Base-by-base conservation (phyloP, 1,140 invertebrate genomes). In the Battus philenor region DNA sequence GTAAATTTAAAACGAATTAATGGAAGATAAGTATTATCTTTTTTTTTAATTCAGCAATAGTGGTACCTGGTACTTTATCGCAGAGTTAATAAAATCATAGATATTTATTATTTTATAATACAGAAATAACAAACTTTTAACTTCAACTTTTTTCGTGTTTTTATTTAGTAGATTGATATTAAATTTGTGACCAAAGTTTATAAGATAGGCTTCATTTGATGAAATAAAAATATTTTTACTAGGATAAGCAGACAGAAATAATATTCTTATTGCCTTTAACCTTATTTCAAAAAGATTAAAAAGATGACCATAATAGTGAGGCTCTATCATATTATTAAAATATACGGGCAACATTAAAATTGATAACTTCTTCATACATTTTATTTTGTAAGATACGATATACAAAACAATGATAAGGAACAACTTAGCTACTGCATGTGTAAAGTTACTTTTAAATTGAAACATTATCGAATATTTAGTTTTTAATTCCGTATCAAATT, bases 41-140 rank as follows among this genome's bases (percentile, higher is more conserved):
- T n/a, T n/a, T n/a, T n/a, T n/a, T n/a, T n/a, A n/a, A n/a, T n/a
- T n/a, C n/a, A n/a, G n/a, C n/a, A n/a, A n/a, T n/a, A 7, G 2
- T 12, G 20, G 50, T 64, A 82, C 75, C 72, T 82, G 75, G 68
- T 70, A 82, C 57, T 76, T 79, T 4, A 78, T 58, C 6, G 67
- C 67, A 16, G 70, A 54, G 12, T 74, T 69, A 33, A 82, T 53
- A 30, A 44, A 63, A 17, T 74, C 71, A 33, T 70, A 78, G 9
- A 64, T 47, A n/a, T 57, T 66, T 20, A 78, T 67, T 4, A 74
- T 50, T 34, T 52, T 71, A n/a, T 74, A 57, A 45, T 79, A 82
- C 4, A 68, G 55, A 36, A 68, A 55, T 52, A 78, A 70, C 11
- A 82, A 17, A 24, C 65, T 76, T 0, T 59, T 62, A 48, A 78